Conservation (phyloP, 2,888 invertebrate genomes). For the Bimastos eiseni region DNA sequence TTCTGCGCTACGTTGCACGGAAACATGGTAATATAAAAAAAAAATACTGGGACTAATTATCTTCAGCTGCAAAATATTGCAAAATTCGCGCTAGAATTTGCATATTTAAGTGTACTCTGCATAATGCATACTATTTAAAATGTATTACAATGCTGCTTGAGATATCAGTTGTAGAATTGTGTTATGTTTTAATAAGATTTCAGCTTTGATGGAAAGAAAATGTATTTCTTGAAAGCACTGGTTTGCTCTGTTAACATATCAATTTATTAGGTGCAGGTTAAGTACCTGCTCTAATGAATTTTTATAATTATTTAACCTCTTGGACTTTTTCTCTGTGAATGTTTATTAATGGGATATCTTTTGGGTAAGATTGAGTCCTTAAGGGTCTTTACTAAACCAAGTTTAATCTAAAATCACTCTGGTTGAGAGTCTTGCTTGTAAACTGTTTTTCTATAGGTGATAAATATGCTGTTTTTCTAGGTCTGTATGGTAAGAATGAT, state of each 20-base stretch:
- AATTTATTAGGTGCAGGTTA: too few species aligned
- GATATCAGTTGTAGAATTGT: background rate
- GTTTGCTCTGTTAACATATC: too few species aligned
- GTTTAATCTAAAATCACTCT: too few species aligned
- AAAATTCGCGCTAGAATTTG: background rate
- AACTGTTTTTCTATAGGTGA: too few species aligned
- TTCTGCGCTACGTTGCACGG: slow-evolving; percentile 49
- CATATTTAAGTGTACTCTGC: background rate
- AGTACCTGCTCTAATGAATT: too few species aligned
- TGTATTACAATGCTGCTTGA: background rate
- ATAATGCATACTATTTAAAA: background rate
- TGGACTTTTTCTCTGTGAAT: too few species aligned
- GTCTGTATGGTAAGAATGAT: slow-evolving; percentile 46
- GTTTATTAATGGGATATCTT: too few species aligned
- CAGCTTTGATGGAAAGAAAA: background rate
- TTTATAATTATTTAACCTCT: too few species aligned
- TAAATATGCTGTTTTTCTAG: slow-evolving; percentile 41
- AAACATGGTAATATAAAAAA: slow-evolving; percentile 47
- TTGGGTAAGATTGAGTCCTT: too few species aligned
- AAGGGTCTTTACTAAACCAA: background rate
- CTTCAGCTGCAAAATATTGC: background rate
- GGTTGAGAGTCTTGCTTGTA: too few species aligned
- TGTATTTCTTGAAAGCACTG: background rate
- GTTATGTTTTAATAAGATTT: too few species aligned
- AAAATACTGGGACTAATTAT: background rate